These are phyloP conservation scores for Melipona beecheii DNA, from an alignment of 2,888 invertebrate genomes.

Conservation along the genomic window DNA sequence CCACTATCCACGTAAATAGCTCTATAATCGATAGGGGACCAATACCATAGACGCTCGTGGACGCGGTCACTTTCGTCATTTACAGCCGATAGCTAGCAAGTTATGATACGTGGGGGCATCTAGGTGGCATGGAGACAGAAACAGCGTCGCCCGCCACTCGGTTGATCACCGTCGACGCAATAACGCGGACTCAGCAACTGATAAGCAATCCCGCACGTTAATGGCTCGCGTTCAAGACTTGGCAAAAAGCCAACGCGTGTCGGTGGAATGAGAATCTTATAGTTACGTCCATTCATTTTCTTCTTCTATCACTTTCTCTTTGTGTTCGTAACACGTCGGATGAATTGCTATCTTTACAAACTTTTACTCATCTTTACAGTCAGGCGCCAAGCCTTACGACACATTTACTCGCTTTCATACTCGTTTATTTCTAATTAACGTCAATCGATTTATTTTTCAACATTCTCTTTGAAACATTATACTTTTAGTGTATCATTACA, in stretches of 20 bases:
- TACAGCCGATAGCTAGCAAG: conserved; percentile 69
- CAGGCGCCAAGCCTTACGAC: neutral
- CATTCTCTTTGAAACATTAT: neutral
- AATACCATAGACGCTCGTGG: conserved; percentile 43
- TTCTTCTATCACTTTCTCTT: conserved; percentile 8
- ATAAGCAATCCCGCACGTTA: conserved; percentile 78
- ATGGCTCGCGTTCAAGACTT: conserved; percentile 74
- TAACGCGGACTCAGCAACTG: conserved; percentile 80
- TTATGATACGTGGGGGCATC: conserved; percentile 73
- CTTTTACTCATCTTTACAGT: conserved; percentile 12
- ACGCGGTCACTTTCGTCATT: conserved; percentile 69
- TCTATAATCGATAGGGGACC: conserved; percentile 56
- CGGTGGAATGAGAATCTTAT: conserved; percentile 61
- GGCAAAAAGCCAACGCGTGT: conserved; percentile 77
- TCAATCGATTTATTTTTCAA: neutral
- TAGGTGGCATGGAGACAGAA: conserved; percentile 71
- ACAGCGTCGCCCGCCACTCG: conserved; percentile 72
- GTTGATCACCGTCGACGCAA: conserved; percentile 74
- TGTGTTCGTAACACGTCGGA: neutral
- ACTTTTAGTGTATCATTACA: neutral
- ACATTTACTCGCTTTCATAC: neutral
- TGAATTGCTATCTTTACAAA: conserved; percentile 32
- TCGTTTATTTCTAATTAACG: neutral
- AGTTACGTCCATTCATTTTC: conserved; percentile 58
- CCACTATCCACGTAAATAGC: conserved; percentile 4